These are phyloP conservation scores for Athripsodes cinereus DNA, from an alignment of 2,888 invertebrate species.

Conservation along the genomic window DNA sequence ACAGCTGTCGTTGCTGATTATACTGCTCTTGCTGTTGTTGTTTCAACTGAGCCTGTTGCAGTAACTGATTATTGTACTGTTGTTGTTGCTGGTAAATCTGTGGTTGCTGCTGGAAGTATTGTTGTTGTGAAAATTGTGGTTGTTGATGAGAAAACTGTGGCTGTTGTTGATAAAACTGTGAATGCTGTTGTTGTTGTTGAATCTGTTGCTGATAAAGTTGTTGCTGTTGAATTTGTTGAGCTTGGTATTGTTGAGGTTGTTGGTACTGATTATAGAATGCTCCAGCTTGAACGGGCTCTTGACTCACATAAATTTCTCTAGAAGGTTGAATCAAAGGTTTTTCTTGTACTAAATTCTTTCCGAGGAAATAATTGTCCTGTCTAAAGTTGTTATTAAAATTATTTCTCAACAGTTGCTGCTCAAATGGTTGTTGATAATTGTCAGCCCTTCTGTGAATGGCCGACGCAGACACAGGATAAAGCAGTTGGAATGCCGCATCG, in stretches of 20 bases:
- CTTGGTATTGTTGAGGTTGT: conserved; percentile 28
- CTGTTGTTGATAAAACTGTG: conserved; percentile 28
- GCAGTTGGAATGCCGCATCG: conserved; percentile 31
- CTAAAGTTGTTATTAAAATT: conserved; percentile 15
- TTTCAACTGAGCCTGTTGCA: conserved; percentile 29
- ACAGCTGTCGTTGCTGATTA: conserved; percentile 31
- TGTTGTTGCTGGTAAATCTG: conserved; percentile 27
- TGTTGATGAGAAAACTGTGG: conserved; percentile 28
- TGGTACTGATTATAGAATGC: conserved; percentile 24
- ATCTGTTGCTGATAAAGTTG: conserved; percentile 29
- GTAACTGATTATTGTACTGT: conserved; percentile 28
- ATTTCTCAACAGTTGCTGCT: conserved; percentile 32
- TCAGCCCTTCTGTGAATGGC: conserved; percentile 41
- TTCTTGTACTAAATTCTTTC: background rate
- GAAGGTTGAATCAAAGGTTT: conserved; percentile 30
- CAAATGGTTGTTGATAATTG: conserved; percentile 31
- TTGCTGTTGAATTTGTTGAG: conserved; percentile 28
- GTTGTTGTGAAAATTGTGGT: conserved; percentile 27
- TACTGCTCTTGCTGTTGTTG: conserved; percentile 27
- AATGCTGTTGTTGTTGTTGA: conserved; percentile 26
- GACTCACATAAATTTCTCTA: conserved; percentile 29
- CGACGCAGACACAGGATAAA: conserved; percentile 34
- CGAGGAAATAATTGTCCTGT: conserved; percentile 4
- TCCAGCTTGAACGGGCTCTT: conserved; percentile 16
- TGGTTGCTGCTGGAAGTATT: conserved; percentile 28